Evolutionary conservation across 2,888 invertebrate species (phyloP).

Genomic region (Flexamia atlantica): DNA sequence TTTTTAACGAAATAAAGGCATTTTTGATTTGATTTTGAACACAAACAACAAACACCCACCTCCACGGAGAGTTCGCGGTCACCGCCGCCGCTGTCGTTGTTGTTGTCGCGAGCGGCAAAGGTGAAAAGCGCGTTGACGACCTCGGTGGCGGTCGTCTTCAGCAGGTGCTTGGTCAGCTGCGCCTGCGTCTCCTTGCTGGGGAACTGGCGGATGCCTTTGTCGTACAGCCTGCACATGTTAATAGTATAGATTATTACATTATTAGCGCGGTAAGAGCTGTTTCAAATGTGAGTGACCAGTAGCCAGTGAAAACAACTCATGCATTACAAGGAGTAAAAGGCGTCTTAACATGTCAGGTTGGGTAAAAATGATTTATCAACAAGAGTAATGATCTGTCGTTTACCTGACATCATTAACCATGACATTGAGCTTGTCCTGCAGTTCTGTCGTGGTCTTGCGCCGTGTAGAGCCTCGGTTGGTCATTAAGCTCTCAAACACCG

Average conservation of each 20-base stretch:
- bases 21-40: too few species aligned
- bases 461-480: conserved; percentile 83
- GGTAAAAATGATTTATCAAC: too few species aligned
- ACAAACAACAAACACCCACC: conserved; percentile 70
- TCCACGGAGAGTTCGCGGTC: conserved; percentile 73
- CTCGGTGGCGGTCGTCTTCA: conserved; percentile 91
- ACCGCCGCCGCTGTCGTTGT: conserved; percentile 68
- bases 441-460: conserved; percentile 87
- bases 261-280: too few species aligned
- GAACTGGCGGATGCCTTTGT: conserved; percentile 83
- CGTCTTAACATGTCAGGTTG: too few species aligned
- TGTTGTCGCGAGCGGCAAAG: conserved; percentile 86
- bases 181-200: conserved; percentile 76
- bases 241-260: too few species aligned
- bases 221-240: conserved; percentile 81
- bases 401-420: conserved; percentile 82
- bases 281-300: too few species aligned
- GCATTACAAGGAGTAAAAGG: too few species aligned
- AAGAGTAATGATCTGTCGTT: too few species aligned
- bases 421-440: conserved; percentile 90
- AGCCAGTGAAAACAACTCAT: too few species aligned
- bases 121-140: conserved; percentile 87
- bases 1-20: too few species aligned
- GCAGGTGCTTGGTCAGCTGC: conserved; percentile 87
- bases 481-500: conserved; percentile 85